Evolutionary conservation across 2,113 vertebrate species (phyloP).

Genomic region (Amphiprion percula): DNA sequence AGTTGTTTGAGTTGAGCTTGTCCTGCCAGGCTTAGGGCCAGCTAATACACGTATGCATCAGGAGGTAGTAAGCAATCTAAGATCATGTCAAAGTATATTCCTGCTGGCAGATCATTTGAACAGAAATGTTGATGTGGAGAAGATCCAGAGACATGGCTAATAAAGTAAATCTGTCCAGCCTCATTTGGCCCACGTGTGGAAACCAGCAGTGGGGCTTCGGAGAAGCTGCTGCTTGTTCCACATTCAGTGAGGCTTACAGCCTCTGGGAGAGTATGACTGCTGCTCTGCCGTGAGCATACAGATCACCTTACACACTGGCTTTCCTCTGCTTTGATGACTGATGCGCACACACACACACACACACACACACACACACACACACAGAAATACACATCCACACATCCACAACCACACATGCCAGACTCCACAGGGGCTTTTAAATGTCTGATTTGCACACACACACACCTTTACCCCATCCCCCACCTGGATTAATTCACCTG

Average conservation of each 20-base stretch:
- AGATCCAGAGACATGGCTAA: constrained; percentile 54
- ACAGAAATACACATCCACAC: constrained; percentile 13
- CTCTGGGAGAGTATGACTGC: constrained; percentile 73
- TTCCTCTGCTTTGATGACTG: constrained; percentile 75
- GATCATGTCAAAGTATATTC: constrained; percentile 32
- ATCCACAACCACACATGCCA: constrained; percentile 33
- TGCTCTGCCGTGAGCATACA: constrained; percentile 73
- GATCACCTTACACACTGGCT: constrained; percentile 77
- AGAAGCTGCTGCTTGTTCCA: constrained; percentile 64
- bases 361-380: background rate
- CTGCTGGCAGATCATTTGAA: constrained; percentile 31
- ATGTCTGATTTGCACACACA: constrained; percentile 42
- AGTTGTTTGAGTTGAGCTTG: constrained; percentile 37
- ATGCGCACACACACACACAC: constrained; percentile 39
- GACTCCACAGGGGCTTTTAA: constrained; percentile 40
- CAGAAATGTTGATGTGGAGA: constrained; percentile 23
- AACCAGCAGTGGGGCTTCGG: constrained; percentile 38
- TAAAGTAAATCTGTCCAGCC: constrained; percentile 50
- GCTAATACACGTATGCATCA: constrained; percentile 50
- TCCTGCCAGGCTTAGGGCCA: constrained; percentile 25
- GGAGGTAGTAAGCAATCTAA: constrained; percentile 32
- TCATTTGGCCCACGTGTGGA: constrained; percentile 34
- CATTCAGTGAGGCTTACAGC: constrained; percentile 71
- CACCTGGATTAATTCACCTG: constrained; percentile 73
- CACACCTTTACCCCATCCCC: constrained; percentile 43